A percentile compares a stretch with the other conserved stretches of the same genome.
Evolutionary conservation across 1,140 invertebrate genomes (phyloP).

Genomic region (Sarcophaga peregrina): DNA sequence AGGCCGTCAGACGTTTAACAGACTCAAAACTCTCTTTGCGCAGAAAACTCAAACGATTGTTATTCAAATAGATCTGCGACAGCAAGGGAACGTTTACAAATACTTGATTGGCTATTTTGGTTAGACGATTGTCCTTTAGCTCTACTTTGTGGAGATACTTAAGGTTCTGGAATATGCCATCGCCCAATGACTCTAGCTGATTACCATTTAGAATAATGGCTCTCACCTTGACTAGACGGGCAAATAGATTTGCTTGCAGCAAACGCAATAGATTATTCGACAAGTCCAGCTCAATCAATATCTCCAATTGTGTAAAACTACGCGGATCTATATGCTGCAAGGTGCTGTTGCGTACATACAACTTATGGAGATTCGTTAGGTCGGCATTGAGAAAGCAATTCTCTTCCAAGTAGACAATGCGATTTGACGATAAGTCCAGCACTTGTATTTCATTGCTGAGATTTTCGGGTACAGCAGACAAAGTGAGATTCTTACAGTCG

Average conservation of each 20-base stretch:
- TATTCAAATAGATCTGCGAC: constrained; percentile 75
- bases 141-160: constrained; percentile 79
- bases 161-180: constrained; percentile 80
- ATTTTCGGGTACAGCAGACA: constrained; percentile 75
- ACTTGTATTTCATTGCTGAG: constrained; percentile 80
- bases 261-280: constrained; percentile 78
- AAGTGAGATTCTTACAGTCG: constrained; percentile 76
- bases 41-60: constrained; percentile 77
- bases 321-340: constrained; percentile 75
- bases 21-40: constrained; percentile 71
- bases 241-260: constrained; percentile 77
- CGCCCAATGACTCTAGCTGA: constrained; percentile 74
- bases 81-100: constrained; percentile 78
- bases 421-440: constrained; percentile 79
- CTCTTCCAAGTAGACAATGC: constrained; percentile 72
- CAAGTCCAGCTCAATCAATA: constrained; percentile 86
- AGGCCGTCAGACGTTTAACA: constrained; percentile 74
- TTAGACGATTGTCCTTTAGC: constrained; percentile 77
- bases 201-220: constrained; percentile 79
- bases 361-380: constrained; percentile 82
- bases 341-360: constrained; percentile 77
- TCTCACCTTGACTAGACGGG: constrained; percentile 75
- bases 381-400: constrained; percentile 76
- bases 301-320: constrained; percentile 78
- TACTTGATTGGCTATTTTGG: constrained; percentile 74